These are phyloP conservation scores for Dendrolimus kikuchii DNA, from an alignment of 1,140 invertebrate genomes.

Conservation along the genomic window DNA sequence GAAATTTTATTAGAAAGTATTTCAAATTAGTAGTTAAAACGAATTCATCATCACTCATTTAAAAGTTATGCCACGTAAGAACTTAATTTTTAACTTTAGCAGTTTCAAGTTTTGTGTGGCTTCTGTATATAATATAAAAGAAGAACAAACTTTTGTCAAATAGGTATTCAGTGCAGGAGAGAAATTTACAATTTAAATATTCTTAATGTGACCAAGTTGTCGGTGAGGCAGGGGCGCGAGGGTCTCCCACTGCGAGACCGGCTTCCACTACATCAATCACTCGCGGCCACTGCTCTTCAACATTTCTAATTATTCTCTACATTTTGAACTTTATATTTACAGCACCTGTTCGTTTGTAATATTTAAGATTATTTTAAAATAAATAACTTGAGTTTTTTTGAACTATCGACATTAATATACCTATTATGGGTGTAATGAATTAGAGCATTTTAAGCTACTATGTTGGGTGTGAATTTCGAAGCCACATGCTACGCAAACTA, in stretches of 20 bases:
- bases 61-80: no score
- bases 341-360: neutral
- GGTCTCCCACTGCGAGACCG: conserved; percentile 16
- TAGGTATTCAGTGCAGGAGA: conserved; percentile 66
- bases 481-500: no score
- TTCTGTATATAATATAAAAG: conserved; percentile 22
- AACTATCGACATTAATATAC: no score
- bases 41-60: no score
- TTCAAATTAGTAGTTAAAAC: no score
- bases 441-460: no score
- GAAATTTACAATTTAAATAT: conserved; percentile 71
- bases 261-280: conserved; percentile 71
- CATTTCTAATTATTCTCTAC: conserved; percentile 68
- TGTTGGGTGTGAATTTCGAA: no score
- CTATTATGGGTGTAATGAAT: no score
- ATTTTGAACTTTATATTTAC: conserved; percentile 25
- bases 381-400: no score
- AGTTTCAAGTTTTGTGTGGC: conserved; percentile 3
- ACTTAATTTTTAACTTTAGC: no score
- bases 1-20: no score
- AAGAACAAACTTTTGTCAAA: conserved; percentile 55
- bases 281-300: conserved; percentile 63
- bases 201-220: conserved; percentile 68
- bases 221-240: conserved; percentile 22
- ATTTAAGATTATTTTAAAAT: no score